Conservation (phyloP, 2,888 invertebrate genomes). For the Eudasyphora cyanicolor region DNA sequence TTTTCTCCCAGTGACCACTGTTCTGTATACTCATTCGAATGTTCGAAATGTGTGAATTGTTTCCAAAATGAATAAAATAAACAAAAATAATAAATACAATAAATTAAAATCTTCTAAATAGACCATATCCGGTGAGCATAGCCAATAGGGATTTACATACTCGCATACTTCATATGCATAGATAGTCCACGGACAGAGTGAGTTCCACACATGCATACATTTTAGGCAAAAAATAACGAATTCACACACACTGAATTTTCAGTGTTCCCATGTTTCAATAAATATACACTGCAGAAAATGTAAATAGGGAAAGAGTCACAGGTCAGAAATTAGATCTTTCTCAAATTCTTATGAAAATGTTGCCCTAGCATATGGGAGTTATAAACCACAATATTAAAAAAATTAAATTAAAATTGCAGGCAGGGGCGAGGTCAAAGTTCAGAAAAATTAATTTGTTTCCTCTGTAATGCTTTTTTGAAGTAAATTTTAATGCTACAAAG, state of each 20-base stretch:
- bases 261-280: background rate
- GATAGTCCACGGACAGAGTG: background rate
- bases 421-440: too few relatives aligned
- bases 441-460: too few relatives aligned
- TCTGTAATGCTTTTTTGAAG: background rate
- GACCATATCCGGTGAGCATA: constrained; percentile 59
- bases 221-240: constrained; percentile 11
- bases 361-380: too few relatives aligned
- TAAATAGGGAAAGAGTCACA: background rate
- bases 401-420: too few relatives aligned
- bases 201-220: constrained; percentile 38
- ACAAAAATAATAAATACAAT: constrained; percentile 36
- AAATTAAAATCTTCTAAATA: constrained; percentile 58
- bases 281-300: too few relatives aligned
- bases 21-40: too few relatives aligned
- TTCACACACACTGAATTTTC: constrained; percentile 22
- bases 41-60: constrained; percentile 1
- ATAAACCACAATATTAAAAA: too few relatives aligned
- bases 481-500: too few relatives aligned
- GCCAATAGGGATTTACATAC: background rate
- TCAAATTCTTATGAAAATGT: too few relatives aligned
- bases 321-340: too few relatives aligned
- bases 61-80: background rate
- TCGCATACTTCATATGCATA: background rate
- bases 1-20: too few relatives aligned